Conservation (phyloP, 2,797 vertebrate species). For the Pterois miles region DNA sequence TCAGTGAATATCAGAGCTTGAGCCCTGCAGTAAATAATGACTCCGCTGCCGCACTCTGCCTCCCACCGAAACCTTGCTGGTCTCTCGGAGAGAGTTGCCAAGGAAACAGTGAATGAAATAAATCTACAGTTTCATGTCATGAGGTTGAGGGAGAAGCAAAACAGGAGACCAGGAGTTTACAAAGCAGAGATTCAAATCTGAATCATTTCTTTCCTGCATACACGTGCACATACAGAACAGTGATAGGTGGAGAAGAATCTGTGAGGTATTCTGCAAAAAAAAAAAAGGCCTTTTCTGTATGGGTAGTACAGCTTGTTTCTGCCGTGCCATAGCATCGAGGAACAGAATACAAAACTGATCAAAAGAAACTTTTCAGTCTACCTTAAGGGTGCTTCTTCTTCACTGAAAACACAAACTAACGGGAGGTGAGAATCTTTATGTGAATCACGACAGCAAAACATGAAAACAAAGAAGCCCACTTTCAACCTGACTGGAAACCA, state of each 20-base stretch:
- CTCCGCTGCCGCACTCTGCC: conserved; percentile 69
- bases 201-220: conserved; percentile 30
- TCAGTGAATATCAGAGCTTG: conserved; percentile 78
- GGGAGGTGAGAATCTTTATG: conserved; percentile 5
- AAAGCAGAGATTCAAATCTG: conserved; percentile 42
- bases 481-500: not conserved
- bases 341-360: not conserved
- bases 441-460: not conserved
- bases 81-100: conserved; percentile 78
- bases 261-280: not conserved
- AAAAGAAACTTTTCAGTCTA: not conserved
- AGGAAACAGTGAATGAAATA: conserved; percentile 84
- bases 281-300: not conserved
- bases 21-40: conserved; percentile 82
- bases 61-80: conserved; percentile 75
- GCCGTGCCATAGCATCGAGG: not conserved
- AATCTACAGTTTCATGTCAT: conserved; percentile 76
- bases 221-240: not conserved
- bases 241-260: not conserved
- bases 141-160: conserved; percentile 64
- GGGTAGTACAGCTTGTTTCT: not conserved
- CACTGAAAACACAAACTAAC: conserved; percentile 1
- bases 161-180: conserved; percentile 47
- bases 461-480: not conserved
- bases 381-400: not conserved